Evolutionary conservation across 2,113 vertebrate species (phyloP).

Genomic region (Anolis carolinensis): DNA sequence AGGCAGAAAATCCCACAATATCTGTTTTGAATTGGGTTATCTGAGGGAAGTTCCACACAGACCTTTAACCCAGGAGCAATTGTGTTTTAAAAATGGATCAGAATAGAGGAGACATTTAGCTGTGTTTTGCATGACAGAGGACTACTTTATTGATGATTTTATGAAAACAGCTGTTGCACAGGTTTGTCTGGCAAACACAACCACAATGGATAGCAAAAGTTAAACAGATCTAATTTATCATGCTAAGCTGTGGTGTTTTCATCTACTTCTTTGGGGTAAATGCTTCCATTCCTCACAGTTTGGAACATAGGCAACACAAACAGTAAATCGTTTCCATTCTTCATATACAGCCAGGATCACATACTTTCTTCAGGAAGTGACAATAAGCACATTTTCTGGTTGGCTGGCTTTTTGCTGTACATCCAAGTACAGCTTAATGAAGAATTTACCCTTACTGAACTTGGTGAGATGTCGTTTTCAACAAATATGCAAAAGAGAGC

Average conservation of each 20-base stretch:
- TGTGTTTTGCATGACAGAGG: not conserved
- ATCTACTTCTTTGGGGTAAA: not conserved
- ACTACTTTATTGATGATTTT: not conserved
- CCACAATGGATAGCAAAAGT: not conserved
- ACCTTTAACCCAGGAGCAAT: too few relatives aligned
- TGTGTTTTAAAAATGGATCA: too few relatives aligned
- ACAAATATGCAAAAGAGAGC: not conserved
- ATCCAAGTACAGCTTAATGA: not conserved
- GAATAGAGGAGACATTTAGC: too few relatives aligned
- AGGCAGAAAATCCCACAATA: too few relatives aligned
- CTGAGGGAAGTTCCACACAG: too few relatives aligned
- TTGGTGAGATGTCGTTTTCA: not conserved
- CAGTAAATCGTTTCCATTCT: not conserved
- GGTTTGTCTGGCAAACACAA: not conserved
- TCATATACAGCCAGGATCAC: not conserved
- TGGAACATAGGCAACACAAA: not conserved
- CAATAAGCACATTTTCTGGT: not conserved
- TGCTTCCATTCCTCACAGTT: not conserved
- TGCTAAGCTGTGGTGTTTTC: not conserved
- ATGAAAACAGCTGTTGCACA: not conserved
- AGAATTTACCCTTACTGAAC: not conserved
- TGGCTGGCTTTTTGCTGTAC: not conserved
- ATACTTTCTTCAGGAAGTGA: not conserved
- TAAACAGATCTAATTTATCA: not conserved
- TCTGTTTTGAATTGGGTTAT: too few relatives aligned